Percentiles rank a stretch among this genome's conserved stretches.
phyloP scores from a whole-genome alignment of 2,888 invertebrate genomes.

The Holacanthella duospinosa region DNA sequence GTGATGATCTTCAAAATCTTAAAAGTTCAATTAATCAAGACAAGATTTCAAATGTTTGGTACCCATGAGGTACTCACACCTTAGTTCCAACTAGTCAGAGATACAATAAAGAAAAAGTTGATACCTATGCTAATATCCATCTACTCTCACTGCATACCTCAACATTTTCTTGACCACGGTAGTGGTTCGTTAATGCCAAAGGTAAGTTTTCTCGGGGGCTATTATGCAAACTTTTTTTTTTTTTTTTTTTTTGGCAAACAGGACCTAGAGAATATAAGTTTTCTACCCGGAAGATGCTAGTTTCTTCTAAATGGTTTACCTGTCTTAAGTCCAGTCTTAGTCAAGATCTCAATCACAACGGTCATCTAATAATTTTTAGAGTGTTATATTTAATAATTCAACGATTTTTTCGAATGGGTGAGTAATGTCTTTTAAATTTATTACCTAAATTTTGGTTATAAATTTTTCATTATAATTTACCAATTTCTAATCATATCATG shows the following conservation, averaged over 20 bases:
- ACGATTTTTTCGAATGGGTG: too few relatives aligned
- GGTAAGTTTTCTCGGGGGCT: neutral
- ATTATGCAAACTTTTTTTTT: conserved; percentile 1
- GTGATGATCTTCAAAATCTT: neutral
- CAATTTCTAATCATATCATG: too few relatives aligned
- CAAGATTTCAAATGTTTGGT: neutral
- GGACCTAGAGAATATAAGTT: neutral
- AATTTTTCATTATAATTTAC: too few relatives aligned
- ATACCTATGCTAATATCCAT: too few relatives aligned
- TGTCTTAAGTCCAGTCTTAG: neutral
- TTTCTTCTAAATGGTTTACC: neutral
- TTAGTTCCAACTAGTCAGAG: too few relatives aligned
- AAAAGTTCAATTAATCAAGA: neutral
- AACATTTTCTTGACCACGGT: conserved; percentile 2
- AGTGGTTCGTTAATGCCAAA: neutral
- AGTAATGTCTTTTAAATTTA: too few relatives aligned
- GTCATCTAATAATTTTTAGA: too few relatives aligned
- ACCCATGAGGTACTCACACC: neutral
- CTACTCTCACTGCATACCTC: too few relatives aligned
- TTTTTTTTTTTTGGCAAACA: too few relatives aligned
- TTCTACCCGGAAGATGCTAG: neutral
- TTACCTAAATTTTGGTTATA: too few relatives aligned
- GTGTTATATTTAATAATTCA: too few relatives aligned
- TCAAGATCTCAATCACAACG: neutral
- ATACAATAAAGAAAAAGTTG: too few relatives aligned